Evolutionary conservation across 2,888 invertebrate species (phyloP).

Genomic region (Leptinotarsa rubiginosa): DNA sequence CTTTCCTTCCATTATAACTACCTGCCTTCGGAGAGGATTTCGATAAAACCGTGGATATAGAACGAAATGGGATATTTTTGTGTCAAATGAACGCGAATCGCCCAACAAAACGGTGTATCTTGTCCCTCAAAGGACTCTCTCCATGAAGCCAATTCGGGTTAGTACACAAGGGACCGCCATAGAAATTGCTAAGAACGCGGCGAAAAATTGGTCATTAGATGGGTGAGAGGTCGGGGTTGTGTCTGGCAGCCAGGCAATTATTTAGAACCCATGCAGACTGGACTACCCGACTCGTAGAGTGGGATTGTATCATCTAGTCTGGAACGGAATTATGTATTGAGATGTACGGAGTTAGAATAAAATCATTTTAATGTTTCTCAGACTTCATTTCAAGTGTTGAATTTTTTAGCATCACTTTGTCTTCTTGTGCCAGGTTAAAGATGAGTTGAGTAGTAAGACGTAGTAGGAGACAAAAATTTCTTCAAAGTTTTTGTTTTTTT

Average conservation of each 20-base stretch:
- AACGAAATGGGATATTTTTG: constrained; percentile 41
- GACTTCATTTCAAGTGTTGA: not conserved
- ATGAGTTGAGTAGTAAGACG: too few relatives aligned
- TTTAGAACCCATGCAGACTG: not conserved
- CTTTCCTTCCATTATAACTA: constrained; percentile 28
- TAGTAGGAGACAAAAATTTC: too few relatives aligned
- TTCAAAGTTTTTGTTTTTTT: too few relatives aligned
- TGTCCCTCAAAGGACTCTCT: constrained; percentile 15
- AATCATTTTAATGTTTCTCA: too few relatives aligned
- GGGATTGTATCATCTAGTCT: not conserved
- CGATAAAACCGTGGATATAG: constrained; percentile 38
- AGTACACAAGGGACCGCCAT: constrained; percentile 17
- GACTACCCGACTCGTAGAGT: not conserved
- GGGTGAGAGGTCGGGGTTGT: constrained; percentile 15
- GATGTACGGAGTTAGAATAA: too few relatives aligned
- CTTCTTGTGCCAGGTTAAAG: too few relatives aligned
- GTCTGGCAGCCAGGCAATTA: constrained; percentile 6
- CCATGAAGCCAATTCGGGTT: constrained; percentile 16
- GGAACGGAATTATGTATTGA: not conserved
- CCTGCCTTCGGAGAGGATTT: constrained; percentile 37
- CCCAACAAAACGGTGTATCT: constrained; percentile 36
- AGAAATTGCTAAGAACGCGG: constrained; percentile 19
- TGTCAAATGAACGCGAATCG: constrained; percentile 42
- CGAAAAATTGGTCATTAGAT: constrained; percentile 21
- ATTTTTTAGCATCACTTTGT: too few relatives aligned